These are phyloP conservation scores for Acromyrmex echinatior DNA, from an alignment of 1,140 invertebrate species.

Conservation along the genomic window DNA sequence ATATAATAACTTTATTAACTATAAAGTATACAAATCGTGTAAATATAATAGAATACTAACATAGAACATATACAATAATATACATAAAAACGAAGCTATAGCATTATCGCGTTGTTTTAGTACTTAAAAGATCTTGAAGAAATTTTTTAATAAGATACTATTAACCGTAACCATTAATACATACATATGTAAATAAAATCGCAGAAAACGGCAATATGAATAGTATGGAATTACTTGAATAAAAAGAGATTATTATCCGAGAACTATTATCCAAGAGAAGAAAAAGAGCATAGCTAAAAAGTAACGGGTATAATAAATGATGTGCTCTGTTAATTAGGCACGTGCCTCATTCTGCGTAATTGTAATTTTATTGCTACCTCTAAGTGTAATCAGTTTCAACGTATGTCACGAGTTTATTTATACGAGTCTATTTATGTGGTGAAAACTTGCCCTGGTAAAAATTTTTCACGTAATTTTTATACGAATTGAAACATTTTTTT, in stretches of 20 bases:
- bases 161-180: background rate
- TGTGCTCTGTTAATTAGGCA: background rate
- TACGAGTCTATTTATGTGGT: background rate
- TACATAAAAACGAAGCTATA: background rate
- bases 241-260: background rate
- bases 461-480: too few species aligned
- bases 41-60: background rate
- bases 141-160: background rate
- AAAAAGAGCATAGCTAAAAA: background rate
- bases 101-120: background rate
- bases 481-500: too few species aligned
- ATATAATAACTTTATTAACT: background rate
- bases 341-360: background rate
- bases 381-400: background rate
- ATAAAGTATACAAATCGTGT: background rate
- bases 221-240: background rate
- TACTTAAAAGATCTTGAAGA: background rate
- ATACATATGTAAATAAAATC: background rate
- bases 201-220: background rate
- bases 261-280: background rate
- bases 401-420: background rate
- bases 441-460: too few species aligned
- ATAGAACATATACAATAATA: background rate
- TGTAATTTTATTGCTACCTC: background rate
- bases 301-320: background rate